A percentile compares a stretch with the other conserved stretches of the same genome.
Evolutionary conservation across 2,888 invertebrate species (phyloP).

Genomic region (Idaea dimidiata): DNA sequence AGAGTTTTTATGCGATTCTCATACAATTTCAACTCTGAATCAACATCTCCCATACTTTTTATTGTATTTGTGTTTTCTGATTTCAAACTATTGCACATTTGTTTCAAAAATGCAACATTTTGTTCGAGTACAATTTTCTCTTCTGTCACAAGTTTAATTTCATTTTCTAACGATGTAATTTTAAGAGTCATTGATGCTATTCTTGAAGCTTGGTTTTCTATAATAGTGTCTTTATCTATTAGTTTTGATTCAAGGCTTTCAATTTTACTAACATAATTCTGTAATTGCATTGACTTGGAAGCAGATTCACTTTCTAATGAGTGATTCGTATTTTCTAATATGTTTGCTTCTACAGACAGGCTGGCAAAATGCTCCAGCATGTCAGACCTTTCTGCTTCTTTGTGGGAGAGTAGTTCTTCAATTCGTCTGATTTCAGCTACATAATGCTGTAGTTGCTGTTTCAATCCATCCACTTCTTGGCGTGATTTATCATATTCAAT

Average conservation of each 20-base stretch:
- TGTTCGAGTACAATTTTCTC: slow-evolving; percentile 68
- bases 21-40: slow-evolving; percentile 70
- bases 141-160: slow-evolving; percentile 67
- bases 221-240: slow-evolving; percentile 64
- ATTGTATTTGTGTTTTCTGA: slow-evolving; percentile 45
- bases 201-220: slow-evolving; percentile 60
- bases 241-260: slow-evolving; percentile 84
- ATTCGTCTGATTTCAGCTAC: slow-evolving; percentile 89
- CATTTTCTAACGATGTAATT: slow-evolving; percentile 64
- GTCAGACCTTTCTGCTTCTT: slow-evolving; percentile 90
- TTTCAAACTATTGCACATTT: slow-evolving; percentile 68
- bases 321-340: slow-evolving; percentile 89
- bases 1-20: slow-evolving; percentile 72
- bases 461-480: slow-evolving; percentile 87
- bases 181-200: slow-evolving; percentile 65
- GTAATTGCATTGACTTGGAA: slow-evolving; percentile 82
- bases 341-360: slow-evolving; percentile 88
- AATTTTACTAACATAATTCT: slow-evolving; percentile 73
- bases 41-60: slow-evolving; percentile 49
- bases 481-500: slow-evolving; percentile 85
- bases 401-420: slow-evolving; percentile 86
- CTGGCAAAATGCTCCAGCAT: slow-evolving; percentile 90
- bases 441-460: slow-evolving; percentile 89
- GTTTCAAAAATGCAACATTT: slow-evolving; percentile 65
- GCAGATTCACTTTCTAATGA: slow-evolving; percentile 88